Percentiles rank a stretch among this genome's conserved stretches.
Conservation (phyloP, 2,113 vertebrate species). For the Oreochromis spilurus region DNA sequence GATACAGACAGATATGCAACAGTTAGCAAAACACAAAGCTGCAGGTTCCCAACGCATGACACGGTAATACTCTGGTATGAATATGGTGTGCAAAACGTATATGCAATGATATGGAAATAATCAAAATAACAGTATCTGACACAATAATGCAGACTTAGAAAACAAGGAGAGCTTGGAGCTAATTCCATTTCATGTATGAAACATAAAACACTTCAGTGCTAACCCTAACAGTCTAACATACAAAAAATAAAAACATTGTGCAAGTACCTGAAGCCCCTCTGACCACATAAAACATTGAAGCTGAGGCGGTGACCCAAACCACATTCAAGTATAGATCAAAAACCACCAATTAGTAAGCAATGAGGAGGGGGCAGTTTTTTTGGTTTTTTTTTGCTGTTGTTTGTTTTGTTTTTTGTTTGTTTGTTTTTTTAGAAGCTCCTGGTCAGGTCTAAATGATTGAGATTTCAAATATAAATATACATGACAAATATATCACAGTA, state of each 20-base stretch:
- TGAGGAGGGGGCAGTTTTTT: neutral
- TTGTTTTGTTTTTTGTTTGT: neutral
- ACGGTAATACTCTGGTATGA: neutral
- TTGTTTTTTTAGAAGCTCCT: neutral
- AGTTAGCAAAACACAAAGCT: neutral
- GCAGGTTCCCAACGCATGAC: neutral
- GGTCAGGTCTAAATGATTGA: neutral
- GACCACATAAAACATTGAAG: slow-evolving; percentile 11
- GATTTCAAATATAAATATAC: neutral
- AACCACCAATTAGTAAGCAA: neutral
- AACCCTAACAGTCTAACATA: neutral
- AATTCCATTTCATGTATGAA: neutral
- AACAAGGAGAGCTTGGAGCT: no score
- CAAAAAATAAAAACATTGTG: neutral
- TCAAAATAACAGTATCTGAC: neutral
- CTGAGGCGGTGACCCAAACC: neutral
- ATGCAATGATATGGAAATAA: neutral
- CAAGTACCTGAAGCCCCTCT: neutral
- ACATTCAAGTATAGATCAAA: neutral
- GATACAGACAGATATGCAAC: neutral
- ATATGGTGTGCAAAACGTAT: neutral
- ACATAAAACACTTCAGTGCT: neutral
- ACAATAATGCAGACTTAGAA: neutral
- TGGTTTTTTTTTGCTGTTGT: neutral
- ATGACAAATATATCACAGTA: neutral